Evolutionary conservation across 1,140 invertebrate species (phyloP).

Genomic region (Drosophila burlai): DNA sequence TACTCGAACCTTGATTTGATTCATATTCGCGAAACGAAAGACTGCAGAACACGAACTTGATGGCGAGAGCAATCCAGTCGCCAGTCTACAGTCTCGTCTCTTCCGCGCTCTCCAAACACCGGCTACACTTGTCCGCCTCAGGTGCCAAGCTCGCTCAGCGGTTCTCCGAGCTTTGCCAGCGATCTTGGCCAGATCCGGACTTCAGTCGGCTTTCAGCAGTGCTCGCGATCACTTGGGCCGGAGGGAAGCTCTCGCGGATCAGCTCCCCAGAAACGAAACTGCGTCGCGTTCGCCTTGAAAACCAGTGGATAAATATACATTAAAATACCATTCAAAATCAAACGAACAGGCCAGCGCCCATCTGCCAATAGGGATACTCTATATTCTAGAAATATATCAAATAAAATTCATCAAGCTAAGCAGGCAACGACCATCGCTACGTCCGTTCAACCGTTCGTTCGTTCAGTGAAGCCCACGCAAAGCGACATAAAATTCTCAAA

Average conservation of each 20-base stretch:
- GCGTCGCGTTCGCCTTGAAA: slow-evolving; percentile 39
- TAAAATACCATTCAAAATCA: slow-evolving; percentile 9
- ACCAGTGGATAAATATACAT: slow-evolving; percentile 10
- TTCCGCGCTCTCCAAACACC: slow-evolving; percentile 36
- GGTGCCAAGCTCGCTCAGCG: slow-evolving; percentile 27
- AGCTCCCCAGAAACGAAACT: slow-evolving; percentile 40
- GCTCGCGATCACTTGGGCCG: slow-evolving; percentile 47
- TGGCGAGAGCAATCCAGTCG: slow-evolving; percentile 16
- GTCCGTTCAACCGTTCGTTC: slow-evolving; percentile 64
- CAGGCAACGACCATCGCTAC: slow-evolving; percentile 58
- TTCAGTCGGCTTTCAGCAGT: slow-evolving; percentile 56
- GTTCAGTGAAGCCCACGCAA: slow-evolving; percentile 62
- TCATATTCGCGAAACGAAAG: slow-evolving; percentile 57
- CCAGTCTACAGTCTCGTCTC: slow-evolving; percentile 4
- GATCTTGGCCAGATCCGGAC: slow-evolving; percentile 35
- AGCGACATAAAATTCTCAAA: slow-evolving; percentile 56
- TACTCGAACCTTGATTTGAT: slow-evolving; percentile 70
- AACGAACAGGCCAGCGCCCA: slow-evolving; percentile 60
- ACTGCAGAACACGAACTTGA: slow-evolving; percentile 56
- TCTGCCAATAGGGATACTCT: slow-evolving; percentile 29
- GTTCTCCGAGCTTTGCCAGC: slow-evolving; percentile 36
- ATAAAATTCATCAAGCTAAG: background rate
- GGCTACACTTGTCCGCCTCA: slow-evolving; percentile 50
- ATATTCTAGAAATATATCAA: background rate
- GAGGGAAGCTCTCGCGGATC: slow-evolving; percentile 2